Percentiles rank a stretch among this genome's conserved stretches.
These are phyloP conservation scores for Electrophaes corylata DNA, from an alignment of 2,888 invertebrate species.

Conservation along the genomic window DNA sequence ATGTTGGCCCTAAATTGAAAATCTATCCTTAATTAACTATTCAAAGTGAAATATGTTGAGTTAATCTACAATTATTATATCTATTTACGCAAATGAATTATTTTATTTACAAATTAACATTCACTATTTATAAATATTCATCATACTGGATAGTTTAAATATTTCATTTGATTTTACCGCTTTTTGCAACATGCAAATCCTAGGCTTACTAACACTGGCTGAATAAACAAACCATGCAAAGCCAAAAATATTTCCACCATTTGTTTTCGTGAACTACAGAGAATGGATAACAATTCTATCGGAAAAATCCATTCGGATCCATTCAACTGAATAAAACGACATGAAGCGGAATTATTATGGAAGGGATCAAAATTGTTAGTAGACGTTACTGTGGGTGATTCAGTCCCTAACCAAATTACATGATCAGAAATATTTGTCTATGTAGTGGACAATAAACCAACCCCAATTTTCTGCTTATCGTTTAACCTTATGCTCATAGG, in stretches of 20 bases:
- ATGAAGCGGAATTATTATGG: slow-evolving; percentile 74
- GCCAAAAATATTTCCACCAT: slow-evolving; percentile 22
- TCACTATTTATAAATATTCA: no score
- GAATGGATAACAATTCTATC: slow-evolving; percentile 71
- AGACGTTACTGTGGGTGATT: slow-evolving; percentile 50
- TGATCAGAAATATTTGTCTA: slow-evolving; percentile 20
- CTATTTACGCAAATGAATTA: no score
- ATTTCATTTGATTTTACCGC: background rate
- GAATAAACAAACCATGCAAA: slow-evolving; percentile 21
- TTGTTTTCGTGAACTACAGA: slow-evolving; percentile 27
- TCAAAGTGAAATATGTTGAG: no score
- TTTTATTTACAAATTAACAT: no score
- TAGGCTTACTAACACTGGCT: slow-evolving; percentile 3
- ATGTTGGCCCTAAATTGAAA: no score
- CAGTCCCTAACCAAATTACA: slow-evolving; percentile 35
- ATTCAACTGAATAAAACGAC: slow-evolving; percentile 76
- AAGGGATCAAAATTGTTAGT: slow-evolving; percentile 52
- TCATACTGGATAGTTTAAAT: no score
- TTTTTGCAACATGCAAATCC: slow-evolving; percentile 11
- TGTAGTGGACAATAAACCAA: slow-evolving; percentile 13
- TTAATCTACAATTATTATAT: no score
- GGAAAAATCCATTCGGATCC: slow-evolving; percentile 75
- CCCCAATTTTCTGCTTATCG: slow-evolving; percentile 1
- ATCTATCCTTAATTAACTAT: no score
- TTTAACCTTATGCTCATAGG: background rate